Percentiles rank a stretch among this genome's conserved stretches.
Evolutionary conservation across 2,113 vertebrate genomes (phyloP).

Genomic region (Pygoscelis antarcticus): DNA sequence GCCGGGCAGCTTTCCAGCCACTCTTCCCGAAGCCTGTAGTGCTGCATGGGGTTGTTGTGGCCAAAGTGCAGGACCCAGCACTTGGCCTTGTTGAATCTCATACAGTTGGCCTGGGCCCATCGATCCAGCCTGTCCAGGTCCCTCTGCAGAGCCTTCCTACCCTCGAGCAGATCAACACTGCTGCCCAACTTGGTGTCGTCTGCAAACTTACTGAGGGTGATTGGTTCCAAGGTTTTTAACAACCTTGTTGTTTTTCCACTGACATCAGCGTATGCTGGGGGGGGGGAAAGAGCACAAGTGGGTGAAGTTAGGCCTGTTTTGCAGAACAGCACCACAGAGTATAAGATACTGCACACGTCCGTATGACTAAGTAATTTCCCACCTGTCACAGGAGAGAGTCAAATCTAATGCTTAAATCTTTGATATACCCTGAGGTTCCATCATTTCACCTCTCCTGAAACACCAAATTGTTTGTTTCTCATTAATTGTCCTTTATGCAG

Average conservation of each 20-base stretch:
- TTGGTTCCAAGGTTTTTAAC: neutral
- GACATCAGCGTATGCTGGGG: neutral
- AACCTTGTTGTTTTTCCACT: neutral
- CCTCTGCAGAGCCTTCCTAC: no score
- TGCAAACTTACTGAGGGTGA: no score
- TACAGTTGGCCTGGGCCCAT: no score
- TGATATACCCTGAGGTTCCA: constrained; percentile 39
- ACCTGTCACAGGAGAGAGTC: constrained; percentile 49
- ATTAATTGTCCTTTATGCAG: constrained; percentile 69
- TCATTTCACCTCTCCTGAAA: constrained; percentile 67
- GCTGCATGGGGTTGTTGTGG: no score
- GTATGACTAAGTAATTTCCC: constrained; percentile 3
- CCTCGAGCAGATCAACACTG: no score
- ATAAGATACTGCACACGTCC: neutral
- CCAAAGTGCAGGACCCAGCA: no score
- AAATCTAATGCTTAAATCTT: constrained; percentile 34
- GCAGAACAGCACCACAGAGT: neutral
- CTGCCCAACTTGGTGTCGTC: no score
- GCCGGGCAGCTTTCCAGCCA: no score
- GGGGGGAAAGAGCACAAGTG: neutral
- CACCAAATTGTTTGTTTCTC: constrained; percentile 73
- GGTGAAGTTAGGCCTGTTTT: neutral
- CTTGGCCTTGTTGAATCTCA: no score
- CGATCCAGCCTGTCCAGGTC: no score
- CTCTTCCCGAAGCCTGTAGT: no score